A percentile compares a stretch with the other conserved stretches of the same genome.
Conservation (phyloP, 1,140 invertebrate genomes). For the Leptinotarsa undecemlineata region DNA sequence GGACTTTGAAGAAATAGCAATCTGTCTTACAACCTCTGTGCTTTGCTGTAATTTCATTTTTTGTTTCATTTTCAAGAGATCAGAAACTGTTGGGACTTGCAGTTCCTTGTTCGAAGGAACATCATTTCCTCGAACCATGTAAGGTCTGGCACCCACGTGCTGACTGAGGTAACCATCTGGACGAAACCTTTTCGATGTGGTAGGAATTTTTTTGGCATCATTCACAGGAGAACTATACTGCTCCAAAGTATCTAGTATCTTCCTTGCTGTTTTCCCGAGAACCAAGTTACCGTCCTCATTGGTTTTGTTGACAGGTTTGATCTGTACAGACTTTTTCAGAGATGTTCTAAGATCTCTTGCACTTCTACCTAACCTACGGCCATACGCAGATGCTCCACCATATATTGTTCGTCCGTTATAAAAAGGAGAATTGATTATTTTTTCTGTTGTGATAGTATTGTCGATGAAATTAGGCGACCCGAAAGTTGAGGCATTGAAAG, state of each 20-base stretch:
- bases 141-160: slow-evolving; percentile 48
- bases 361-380: slow-evolving; percentile 53
- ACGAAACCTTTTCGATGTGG: slow-evolving; percentile 43
- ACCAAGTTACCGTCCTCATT: slow-evolving; percentile 36
- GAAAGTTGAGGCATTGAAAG: slow-evolving; percentile 62
- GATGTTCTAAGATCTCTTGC: slow-evolving; percentile 30
- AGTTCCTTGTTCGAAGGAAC: slow-evolving; percentile 57
- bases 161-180: slow-evolving; percentile 35
- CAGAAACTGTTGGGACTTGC: slow-evolving; percentile 62
- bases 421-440: slow-evolving; percentile 69
- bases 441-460: slow-evolving; percentile 50
- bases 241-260: slow-evolving; percentile 73
- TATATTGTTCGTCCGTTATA: slow-evolving; percentile 80
- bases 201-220: slow-evolving; percentile 74
- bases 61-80: slow-evolving; percentile 64
- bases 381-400: slow-evolving; percentile 74
- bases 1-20: slow-evolving; percentile 61
- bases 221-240: slow-evolving; percentile 72
- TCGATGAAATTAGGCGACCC: slow-evolving; percentile 52
- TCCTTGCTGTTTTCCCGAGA: slow-evolving; percentile 64
- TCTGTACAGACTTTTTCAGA: slow-evolving; percentile 51
- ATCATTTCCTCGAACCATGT: slow-evolving; percentile 39
- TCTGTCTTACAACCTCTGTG: slow-evolving; percentile 65
- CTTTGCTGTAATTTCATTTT: slow-evolving; percentile 65
- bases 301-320: slow-evolving; percentile 57